These are phyloP conservation scores for Oikopleura dioica DNA, from an alignment of 23 tunicate genomes.

Conservation along the genomic window DNA sequence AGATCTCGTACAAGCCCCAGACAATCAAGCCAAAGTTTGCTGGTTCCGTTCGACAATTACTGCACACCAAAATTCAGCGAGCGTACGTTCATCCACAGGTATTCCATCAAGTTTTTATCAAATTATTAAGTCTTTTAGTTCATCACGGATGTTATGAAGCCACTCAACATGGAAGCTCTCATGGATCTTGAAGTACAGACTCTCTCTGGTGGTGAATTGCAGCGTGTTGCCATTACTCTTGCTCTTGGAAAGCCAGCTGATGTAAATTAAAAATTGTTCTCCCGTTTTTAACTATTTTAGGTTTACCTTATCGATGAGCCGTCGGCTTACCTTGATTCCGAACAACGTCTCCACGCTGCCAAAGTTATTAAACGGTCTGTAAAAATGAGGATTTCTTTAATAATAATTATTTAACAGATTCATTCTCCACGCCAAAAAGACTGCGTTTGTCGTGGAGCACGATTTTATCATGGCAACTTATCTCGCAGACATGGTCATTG, in stretches of 20 bases:
- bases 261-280: conserved; percentile 5
- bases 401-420: conserved; percentile 25
- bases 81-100: conserved; percentile 70
- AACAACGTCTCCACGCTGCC: conserved; percentile 87
- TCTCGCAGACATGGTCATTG: conserved; percentile 72
- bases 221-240: conserved; percentile 70
- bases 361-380: conserved; percentile 21
- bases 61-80: conserved; percentile 38
- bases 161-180: conserved; percentile 44
- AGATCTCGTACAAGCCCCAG: conserved; percentile 47
- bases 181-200: conserved; percentile 57
- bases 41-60: conserved; percentile 67
- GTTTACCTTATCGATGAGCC: conserved; percentile 81
- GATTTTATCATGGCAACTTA: conserved; percentile 95
- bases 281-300: background rate
- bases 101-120: background rate
- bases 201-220: conserved; percentile 86
- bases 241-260: conserved; percentile 82
- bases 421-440: conserved; percentile 77
- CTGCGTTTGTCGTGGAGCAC: conserved; percentile 94
- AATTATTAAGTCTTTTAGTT: conserved; percentile 19
- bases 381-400: background rate
- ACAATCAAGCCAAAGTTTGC: conserved; percentile 78
- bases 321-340: conserved; percentile 72
- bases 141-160: conserved; percentile 76